These are phyloP conservation scores for Papilio glaucus DNA, from an alignment of 1,140 invertebrate genomes.

Conservation along the genomic window DNA sequence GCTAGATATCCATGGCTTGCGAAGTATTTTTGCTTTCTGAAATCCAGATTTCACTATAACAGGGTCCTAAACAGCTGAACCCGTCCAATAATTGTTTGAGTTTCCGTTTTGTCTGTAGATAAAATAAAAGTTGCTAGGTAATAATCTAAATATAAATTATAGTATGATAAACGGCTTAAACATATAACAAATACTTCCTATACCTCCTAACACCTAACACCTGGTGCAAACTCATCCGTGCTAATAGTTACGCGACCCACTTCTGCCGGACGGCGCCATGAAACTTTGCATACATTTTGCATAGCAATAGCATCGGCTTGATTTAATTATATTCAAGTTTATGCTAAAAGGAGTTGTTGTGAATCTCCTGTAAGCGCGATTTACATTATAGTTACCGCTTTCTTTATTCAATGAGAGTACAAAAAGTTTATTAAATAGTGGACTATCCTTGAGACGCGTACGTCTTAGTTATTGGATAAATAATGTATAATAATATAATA, in stretches of 20 bases:
- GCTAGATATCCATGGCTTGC: too few species aligned
- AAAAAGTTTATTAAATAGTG: not conserved
- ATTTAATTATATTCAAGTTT: constrained; percentile 36
- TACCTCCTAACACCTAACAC: too few species aligned
- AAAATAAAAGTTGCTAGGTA: not conserved
- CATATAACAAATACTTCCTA: not conserved
- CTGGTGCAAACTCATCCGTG: constrained; percentile 6
- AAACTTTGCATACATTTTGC: constrained; percentile 34
- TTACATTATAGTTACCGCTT: too few species aligned
- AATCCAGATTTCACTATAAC: too few species aligned
- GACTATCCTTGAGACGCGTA: too few species aligned
- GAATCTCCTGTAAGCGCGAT: not conserved
- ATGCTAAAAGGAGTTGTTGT: constrained; percentile 30
- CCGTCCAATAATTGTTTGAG: too few species aligned
- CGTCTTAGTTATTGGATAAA: too few species aligned
- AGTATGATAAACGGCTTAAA: not conserved
- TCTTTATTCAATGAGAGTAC: not conserved
- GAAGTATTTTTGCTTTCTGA: too few species aligned
- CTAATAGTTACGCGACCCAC: constrained; percentile 32
- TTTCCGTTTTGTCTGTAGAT: not conserved
- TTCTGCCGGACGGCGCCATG: constrained; percentile 4
- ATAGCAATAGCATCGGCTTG: constrained; percentile 6
- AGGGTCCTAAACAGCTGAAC: too few species aligned
- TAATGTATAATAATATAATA: too few species aligned
- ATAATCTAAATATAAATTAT: not conserved